Evolutionary conservation across 2,888 invertebrate species (phyloP).

Genomic region (Harmothoe impar): DNA sequence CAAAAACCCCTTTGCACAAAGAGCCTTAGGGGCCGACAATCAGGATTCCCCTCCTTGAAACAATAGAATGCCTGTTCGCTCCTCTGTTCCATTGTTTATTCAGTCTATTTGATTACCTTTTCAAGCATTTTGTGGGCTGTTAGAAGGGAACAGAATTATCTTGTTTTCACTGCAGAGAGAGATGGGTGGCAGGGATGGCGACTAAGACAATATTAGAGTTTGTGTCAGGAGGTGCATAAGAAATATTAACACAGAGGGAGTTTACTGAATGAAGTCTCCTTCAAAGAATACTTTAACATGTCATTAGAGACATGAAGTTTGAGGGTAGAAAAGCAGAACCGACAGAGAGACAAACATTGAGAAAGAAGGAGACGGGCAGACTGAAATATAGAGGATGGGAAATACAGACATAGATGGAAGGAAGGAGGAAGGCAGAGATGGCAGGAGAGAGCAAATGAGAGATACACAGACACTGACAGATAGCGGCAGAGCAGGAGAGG

Average conservation of each 20-base stretch:
- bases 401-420: no score
- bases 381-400: no score
- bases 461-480: no score
- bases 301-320: not conserved
- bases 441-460: no score
- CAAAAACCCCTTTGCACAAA: not conserved
- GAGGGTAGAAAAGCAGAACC: no score
- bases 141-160: not conserved
- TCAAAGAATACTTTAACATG: not conserved
- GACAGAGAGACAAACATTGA: not conserved
- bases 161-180: no score
- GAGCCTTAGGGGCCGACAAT: not conserved
- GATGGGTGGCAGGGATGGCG: no score
- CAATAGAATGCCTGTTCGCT: not conserved
- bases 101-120: slow-evolving; percentile 1
- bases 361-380: not conserved
- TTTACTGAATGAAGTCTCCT: not conserved
- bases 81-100: not conserved
- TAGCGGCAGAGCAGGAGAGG: no score
- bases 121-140: not conserved
- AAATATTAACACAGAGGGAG: not conserved
- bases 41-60: not conserved
- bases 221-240: not conserved
- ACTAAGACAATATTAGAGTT: no score
- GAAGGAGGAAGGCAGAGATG: no score